Conservation (phyloP, 2,113 vertebrate genomes). For the Oryzias celebensis region DNA sequence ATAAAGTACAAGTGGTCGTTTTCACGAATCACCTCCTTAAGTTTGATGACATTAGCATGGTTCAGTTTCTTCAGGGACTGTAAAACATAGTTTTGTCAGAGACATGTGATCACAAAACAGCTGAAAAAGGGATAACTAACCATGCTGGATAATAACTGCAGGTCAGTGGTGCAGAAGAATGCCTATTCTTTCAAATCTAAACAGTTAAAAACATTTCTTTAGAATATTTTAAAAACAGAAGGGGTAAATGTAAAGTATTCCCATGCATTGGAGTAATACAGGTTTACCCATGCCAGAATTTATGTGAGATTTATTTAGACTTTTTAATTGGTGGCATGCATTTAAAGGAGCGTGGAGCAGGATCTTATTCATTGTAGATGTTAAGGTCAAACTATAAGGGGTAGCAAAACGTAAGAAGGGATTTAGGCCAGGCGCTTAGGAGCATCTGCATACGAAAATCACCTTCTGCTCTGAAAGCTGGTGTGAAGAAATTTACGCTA, state of each 20-base stretch:
- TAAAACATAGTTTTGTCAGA: constrained; percentile 17
- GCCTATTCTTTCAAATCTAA: not conserved
- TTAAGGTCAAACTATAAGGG: no score
- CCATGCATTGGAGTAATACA: constrained; percentile 55
- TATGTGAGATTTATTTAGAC: constrained; percentile 24
- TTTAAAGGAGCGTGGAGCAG: no score
- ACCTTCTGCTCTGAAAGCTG: constrained; percentile 72
- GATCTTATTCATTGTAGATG: no score
- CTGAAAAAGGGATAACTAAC: constrained; percentile 13
- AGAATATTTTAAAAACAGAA: constrained; percentile 33
- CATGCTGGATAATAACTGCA: constrained; percentile 58
- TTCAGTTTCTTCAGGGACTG: constrained; percentile 98
- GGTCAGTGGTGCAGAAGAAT: constrained; percentile 57
- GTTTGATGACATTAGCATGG: constrained; percentile 97
- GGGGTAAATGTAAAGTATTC: constrained; percentile 26
- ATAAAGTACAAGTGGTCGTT: constrained; percentile 98
- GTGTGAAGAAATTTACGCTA: constrained; percentile 50
- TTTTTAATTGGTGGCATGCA: constrained; percentile 42
- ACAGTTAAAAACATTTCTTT: not conserved
- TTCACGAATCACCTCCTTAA: constrained; percentile 98
- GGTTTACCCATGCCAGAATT: constrained; percentile 58
- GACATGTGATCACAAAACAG: not conserved
- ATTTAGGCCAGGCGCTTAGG: constrained; percentile 51
- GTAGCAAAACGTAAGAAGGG: constrained; percentile 13
- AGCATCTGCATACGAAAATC: constrained; percentile 66